Base-by-base conservation (phyloP, 2,888 invertebrate genomes). In the Sarcophaga rosellei region DNA sequence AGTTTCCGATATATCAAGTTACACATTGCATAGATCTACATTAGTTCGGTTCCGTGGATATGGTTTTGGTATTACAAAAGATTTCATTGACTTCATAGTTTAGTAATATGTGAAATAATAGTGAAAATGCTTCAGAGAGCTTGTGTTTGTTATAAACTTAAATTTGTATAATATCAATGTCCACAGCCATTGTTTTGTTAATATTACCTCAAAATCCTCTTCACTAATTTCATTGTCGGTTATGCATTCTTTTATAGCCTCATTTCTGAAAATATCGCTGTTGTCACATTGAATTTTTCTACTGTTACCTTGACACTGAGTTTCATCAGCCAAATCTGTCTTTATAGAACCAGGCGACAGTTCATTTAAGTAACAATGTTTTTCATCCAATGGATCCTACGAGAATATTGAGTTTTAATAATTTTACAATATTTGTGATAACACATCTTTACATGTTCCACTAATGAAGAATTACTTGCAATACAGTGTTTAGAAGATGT, bases 321-420 rank as follows among this genome's bases (percentile, higher is more conserved):
- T 20, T 35, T n/a, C n/a, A 15, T 57, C 35, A n/a, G 15, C 20
- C 8, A 62, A 21, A 17, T 76, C 62, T 6, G 63, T n/a, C 6
- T 83, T 80, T 35, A 72, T 57, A 12, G 25, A 3, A 20, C 23
- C 8, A 5, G 74, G 63, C 3, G 44, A 21, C 3, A 76, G 15
- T 8, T 45, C 85, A 25, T 15, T 45, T 12, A 35, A 76, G 11
- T 72, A 47, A 47, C 35, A 83, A 47, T 63, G 20, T 17, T 53
- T 62, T 72, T 83, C 82, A 59, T 76, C 59, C n/a, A 86, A 75
- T n/a, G 82, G 86, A 80, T 86, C 86, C 86, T 86, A 65, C 21
- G 62, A 70, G 10, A 35, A 2, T 68, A 68, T 10, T 23, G 21
- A 65, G 21, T 10, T 35, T 20, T 21, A 72, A 20, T 6, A 20